These are phyloP conservation scores for Notarius lentiginosus DNA, from an alignment of 2,113 vertebrate species.

Conservation along the genomic window DNA sequence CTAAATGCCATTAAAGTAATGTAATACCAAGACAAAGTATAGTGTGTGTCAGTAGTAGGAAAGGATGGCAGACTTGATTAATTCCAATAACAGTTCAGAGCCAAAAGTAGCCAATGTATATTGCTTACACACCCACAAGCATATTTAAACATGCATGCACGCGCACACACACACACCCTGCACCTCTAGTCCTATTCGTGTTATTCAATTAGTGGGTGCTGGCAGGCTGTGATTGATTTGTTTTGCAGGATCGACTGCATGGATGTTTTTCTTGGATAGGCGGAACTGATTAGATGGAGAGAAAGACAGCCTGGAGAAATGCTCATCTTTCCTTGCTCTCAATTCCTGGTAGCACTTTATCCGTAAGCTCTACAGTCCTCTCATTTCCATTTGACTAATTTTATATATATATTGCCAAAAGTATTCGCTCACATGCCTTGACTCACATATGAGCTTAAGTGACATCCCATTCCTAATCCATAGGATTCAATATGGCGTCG, in stretches of 20 bases:
- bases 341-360: neutral
- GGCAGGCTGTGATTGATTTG: constrained; percentile 72
- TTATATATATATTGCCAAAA: too few species aligned
- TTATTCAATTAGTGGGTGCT: constrained; percentile 76
- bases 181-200: constrained; percentile 65
- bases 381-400: too few species aligned
- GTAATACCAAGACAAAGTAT: too few species aligned
- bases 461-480: too few species aligned
- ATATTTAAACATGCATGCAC: neutral
- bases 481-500: too few species aligned
- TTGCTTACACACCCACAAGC: constrained; percentile 42
- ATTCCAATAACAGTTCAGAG: constrained; percentile 66
- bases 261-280: constrained; percentile 22
- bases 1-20: too few species aligned
- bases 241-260: constrained; percentile 54
- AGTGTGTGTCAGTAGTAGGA: neutral
- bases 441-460: too few species aligned
- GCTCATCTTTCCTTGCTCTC: neutral
- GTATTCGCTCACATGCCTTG: too few species aligned
- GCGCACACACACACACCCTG: constrained; percentile 29
- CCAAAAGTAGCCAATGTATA: constrained; percentile 60
- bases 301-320: constrained; percentile 56
- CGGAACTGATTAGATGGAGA: constrained; percentile 39
- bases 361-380: neutral
- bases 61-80: constrained; percentile 62